A percentile compares a stretch with the other conserved stretches of the same genome.
Evolutionary conservation across 2,797 vertebrate genomes (phyloP).

Genomic region (Myripristis jacobus): DNA sequence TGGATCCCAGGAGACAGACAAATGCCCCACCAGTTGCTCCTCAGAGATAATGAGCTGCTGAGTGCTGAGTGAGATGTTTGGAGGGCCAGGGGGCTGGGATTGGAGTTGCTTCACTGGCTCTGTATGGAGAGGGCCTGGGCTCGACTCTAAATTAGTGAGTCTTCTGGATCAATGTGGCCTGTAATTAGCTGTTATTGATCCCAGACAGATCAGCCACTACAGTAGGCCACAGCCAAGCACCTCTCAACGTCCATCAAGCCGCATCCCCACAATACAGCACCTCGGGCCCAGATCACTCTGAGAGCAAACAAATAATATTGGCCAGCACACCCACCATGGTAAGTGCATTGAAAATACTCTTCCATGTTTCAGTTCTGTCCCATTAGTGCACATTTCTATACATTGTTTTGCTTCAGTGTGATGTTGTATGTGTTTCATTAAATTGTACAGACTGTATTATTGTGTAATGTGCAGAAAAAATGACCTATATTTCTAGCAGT

Average conservation of each 20-base stretch:
- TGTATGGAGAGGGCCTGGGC: slow-evolving; percentile 61
- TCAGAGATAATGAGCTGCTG: slow-evolving; percentile 76
- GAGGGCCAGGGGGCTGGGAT: slow-evolving; percentile 69
- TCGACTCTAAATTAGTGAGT: slow-evolving; percentile 81
- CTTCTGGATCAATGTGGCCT: slow-evolving; percentile 81
- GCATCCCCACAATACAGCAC: slow-evolving; percentile 62
- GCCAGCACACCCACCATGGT: slow-evolving; percentile 70
- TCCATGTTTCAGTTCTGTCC: slow-evolving; percentile 75
- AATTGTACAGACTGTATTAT: slow-evolving; percentile 72
- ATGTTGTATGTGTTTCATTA: slow-evolving; percentile 71
- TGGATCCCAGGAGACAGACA: slow-evolving; percentile 59
- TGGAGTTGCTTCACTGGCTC: slow-evolving; percentile 74
- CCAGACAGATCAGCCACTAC: slow-evolving; percentile 80
- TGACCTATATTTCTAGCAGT: slow-evolving; percentile 57
- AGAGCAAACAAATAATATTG: slow-evolving; percentile 79
- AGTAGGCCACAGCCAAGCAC: slow-evolving; percentile 79
- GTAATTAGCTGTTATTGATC: slow-evolving; percentile 88
- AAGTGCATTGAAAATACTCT: slow-evolving; percentile 77
- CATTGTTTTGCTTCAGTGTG: slow-evolving; percentile 74
- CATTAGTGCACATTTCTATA: slow-evolving; percentile 69
- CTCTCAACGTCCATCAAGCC: slow-evolving; percentile 77
- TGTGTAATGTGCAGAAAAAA: slow-evolving; percentile 57
- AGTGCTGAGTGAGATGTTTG: slow-evolving; percentile 80
- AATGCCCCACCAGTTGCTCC: slow-evolving; percentile 72
- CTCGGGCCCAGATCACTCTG: slow-evolving; percentile 67